Percentiles rank a stretch among this genome's conserved stretches.
These are phyloP conservation scores for Gastrophryne carolinensis DNA, from an alignment of 2,797 vertebrate species.

Conservation along the genomic window DNA sequence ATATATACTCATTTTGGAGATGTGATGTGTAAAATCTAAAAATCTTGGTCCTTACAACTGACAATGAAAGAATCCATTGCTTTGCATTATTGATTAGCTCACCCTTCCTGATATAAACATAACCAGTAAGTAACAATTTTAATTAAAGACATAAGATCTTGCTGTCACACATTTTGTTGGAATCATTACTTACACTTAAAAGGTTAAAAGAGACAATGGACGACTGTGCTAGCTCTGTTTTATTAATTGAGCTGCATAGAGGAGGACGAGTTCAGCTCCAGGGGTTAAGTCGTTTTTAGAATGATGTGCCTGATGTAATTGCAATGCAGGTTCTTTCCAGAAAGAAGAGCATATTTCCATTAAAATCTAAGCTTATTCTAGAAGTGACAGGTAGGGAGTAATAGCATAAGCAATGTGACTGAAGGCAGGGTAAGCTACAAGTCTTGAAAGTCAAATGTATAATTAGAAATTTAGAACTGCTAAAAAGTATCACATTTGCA, in stretches of 20 bases:
- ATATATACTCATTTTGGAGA: neutral
- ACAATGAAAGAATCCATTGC: constrained; percentile 20
- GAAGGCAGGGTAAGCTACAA: constrained; percentile 31
- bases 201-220: constrained; percentile 39
- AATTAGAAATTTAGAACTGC: constrained; percentile 15
- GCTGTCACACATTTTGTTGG: constrained; percentile 31
- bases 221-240: constrained; percentile 28
- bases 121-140: constrained; percentile 17
- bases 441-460: constrained; percentile 39
- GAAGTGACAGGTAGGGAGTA: constrained; percentile 34
- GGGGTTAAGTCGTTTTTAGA: constrained; percentile 43
- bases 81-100: constrained; percentile 41
- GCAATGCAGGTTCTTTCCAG: constrained; percentile 17
- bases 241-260: constrained; percentile 36
- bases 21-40: constrained; percentile 10
- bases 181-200: constrained; percentile 45
- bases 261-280: constrained; percentile 25
- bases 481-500: neutral
- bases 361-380: constrained; percentile 29
- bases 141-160: constrained; percentile 23
- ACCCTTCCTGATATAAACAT: constrained; percentile 24
- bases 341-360: constrained; percentile 35
- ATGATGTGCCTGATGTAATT: constrained; percentile 30
- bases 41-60: constrained; percentile 23
- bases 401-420: constrained; percentile 16